Base-by-base conservation (phyloP, 2,888 invertebrate genomes). In the Apamea epomidion region DNA sequence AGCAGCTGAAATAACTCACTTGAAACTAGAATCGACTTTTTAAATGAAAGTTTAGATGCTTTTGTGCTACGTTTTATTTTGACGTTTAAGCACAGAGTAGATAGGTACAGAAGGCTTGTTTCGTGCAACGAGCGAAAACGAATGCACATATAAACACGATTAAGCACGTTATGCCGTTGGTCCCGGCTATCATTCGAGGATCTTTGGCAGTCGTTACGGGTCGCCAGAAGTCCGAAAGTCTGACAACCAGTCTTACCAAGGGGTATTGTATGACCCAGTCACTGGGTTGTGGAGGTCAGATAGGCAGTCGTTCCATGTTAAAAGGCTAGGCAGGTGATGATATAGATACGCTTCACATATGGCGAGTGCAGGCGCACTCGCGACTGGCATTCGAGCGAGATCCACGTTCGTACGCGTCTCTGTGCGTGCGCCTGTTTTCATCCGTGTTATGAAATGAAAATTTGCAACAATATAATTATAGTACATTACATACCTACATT, bases 61-160 rank as follows among this genome's bases (percentile, higher is more conserved):
- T 73, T 78, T 78, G 69, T 74, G 14, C 16, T 68, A 60, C 12
- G 16, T 65, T 87, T 77, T 62, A 42, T 75, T 84, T 60, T 25
- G 62, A 67, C 8, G 6, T 73, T n/a, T 32, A 2, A 12, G 2
- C 51, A 18, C 25, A 65, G 25, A 18, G 12, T 25, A 51, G 0
- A 16, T 16, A 14, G 3, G 1, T 21, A 21, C 32, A 78, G 21
- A 21, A 32, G 14, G 14, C 14, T 14, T 5, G 21, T 8, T 25
- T 21, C 14, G 25, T 51, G 32, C 16, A 70, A 21, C 8, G 7
- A 32, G 14, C 4, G 5, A 51, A 48, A 32, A 14, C 8, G 0
- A 12, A 45, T 5, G 4, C 7, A 51, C 7, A 32, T 7, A 48
- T 21, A 51, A 4, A 48, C 21, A 48, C 14, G 6, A 7, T 29